Evolutionary conservation across 2,113 vertebrate genomes (phyloP), one percentile per base, ranked within the genome.

Genomic region (Danionella cerebrum): DNA sequence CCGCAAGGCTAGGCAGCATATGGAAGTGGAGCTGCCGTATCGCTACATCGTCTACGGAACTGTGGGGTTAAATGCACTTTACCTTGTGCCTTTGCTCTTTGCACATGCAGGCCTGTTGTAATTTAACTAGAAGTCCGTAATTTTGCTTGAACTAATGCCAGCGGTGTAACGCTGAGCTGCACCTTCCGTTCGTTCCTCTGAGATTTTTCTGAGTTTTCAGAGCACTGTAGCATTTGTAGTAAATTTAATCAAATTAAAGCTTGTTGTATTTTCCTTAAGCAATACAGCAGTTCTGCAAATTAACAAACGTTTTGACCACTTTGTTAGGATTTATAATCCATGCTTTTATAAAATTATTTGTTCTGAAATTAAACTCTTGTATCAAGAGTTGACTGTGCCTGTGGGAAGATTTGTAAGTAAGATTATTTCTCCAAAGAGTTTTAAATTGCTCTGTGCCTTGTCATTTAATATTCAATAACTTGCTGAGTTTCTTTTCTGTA

Each of bases 21-120:
- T 94, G 92, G 90, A 95, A 67, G 91, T 98, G 0, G 96, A 99
- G 81, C 91, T 99, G 18, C 94, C 96, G 0, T 97, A 98, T 71
- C 89, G 94, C n/a, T 99, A 96, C 41, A 82, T 96, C 0, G 96
- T 96, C 0, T 98, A 98, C 0, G 91, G 92, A 2, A 84, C 68
- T 1, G 87, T 99, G 10, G 96, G 95, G 0, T 93, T 99, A 83
- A 90, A 87, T 59, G 88, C 91, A 36, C 83, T 91, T 53, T 95
- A 91, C 59, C 24, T 95, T 47, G 86, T 93, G 31, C 96, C 96
- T 19, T 83, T 83, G 24, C 25, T 97, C 48, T 94, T 97, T 83
- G 79, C 67, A 38, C 83, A 77, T 52, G 48, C 91, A 19, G 85
- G 84, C 8, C 84, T 96, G 4, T 73, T 65, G 44, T 74, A 64